Base-by-base conservation (phyloP, 1,140 invertebrate genomes). In the Tachypleus tridentatus region DNA sequence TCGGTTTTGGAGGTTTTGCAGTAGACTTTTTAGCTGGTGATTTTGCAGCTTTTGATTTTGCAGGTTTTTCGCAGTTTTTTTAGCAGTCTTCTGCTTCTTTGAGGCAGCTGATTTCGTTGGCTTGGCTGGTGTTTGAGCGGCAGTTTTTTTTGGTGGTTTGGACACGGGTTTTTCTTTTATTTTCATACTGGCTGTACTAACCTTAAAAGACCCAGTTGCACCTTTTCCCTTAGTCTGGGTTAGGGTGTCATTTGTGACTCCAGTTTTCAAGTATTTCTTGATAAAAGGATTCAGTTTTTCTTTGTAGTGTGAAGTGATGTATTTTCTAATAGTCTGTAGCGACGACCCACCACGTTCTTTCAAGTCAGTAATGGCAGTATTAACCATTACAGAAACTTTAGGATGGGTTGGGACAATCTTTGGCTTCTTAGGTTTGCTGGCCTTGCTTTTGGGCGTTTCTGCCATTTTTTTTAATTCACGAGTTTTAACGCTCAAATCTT, bases 291-390 rank as follows among this genome's bases (percentile, higher is more conserved):
- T 70, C 78, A 64, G 79, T 70, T 73, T 82, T 64, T 83, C 75
- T 60, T 82, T 82, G 75, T 82, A 83, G 57, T 78, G 79, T 4
- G 78, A 76, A 11, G 77, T 72, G 61, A 84, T 81, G 75, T 84
- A 84, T 72, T 85, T 85, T 73, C 84, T 84, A 73, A 85, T 84
- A 6, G 82, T 82, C 67, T 81, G 78, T 51, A 83, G 73, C 0
- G 82, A 84, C 1, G 82, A 84, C 9, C 82, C 83, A 63, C 79
- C 78, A 58, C 80, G 77, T 69, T 84, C 82, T 65, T 84, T 70
- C 64, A 70, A 57, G 11, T 54, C 63, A 1, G 60, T 63, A 53
- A 73, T 73, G 6, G 72, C 72, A 3, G 70, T 58, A 8, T 62
- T 66, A 4, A 73, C 66, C 73, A 75, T 75, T 3, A 63, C 63